Evolutionary conservation across 2,888 invertebrate genomes (phyloP), one percentile per base, ranked within the genome.

Genomic region (Trilocha varians): DNA sequence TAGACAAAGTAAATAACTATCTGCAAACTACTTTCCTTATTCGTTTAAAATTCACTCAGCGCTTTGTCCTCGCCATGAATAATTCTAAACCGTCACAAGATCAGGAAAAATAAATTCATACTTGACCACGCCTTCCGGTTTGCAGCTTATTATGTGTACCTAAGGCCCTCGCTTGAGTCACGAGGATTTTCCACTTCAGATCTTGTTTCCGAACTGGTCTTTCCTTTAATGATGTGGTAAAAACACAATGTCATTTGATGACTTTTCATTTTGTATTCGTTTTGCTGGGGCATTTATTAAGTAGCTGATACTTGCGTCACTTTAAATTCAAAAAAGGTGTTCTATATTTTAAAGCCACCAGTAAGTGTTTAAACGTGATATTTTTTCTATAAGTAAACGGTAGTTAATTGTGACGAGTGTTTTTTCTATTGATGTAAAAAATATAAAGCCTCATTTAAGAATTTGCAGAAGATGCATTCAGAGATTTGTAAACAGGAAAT

Each of bases 91-190:
- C 25, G 1, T 25, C 25, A 43, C 50, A 50, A 45, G 42, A 49
- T 49, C 43, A 49, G 47, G 48, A 50, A 53, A 48, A 51, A 42
- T 42, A 35, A 46, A 43, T 44, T 38, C 18, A 44, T 43, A 40
- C 38, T 36, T 39, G 46, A 43, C 42, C 42, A 40, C 36, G 32
- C 47, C 42, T 48, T 52, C 49, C 46, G 43, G 34, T 46, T 45
- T 36, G 39, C 33, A 37, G 36, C 38, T 17, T 39, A 33, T 40
- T 41, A 38, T 41, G 44, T 33, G 40, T 35, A 14, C 32, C 1
- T 36, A 13, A 40, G 38, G 16, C 16, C 6, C n/a, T 32, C 38
- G 16, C 17, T 36, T 47, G 38, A 45, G 42, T 50, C 45, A 47
- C 46, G 40, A 42, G 39, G 41, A 36, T 48, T 53, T 53, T 50